phyloP scores from a whole-genome alignment of 2,113 vertebrate genomes.

The Echinops telfairi region DNA sequence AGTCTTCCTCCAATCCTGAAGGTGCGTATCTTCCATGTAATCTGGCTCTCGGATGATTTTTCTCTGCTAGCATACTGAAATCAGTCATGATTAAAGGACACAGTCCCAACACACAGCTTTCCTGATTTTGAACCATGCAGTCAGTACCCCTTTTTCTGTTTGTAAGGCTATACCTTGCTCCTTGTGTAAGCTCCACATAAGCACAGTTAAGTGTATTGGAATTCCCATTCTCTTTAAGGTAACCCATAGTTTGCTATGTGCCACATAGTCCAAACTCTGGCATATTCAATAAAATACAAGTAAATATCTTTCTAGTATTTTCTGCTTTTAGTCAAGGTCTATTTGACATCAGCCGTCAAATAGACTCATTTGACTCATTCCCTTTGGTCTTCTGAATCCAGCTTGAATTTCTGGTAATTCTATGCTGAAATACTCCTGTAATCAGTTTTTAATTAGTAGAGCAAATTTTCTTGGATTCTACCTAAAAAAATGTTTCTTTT shows the following conservation, averaged over 20 bases:
- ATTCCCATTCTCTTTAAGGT: not conserved
- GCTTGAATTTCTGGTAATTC: not conserved
- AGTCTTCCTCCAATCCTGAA: not conserved
- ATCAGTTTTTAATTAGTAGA: not conserved
- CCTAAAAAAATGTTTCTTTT: not conserved
- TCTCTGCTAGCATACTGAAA: not conserved
- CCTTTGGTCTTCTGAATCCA: not conserved
- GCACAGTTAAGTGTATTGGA: not conserved
- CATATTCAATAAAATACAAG: not conserved
- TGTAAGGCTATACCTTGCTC: not conserved
- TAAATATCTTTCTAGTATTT: not conserved
- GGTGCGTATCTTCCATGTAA: not conserved
- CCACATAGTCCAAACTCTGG: not conserved
- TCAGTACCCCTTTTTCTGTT: not conserved
- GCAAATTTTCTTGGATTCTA: conserved; percentile 12
- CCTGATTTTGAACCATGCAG: not conserved
- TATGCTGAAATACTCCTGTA: not conserved
- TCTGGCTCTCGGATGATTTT: not conserved
- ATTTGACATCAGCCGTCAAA: not conserved
- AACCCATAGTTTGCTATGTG: not conserved
- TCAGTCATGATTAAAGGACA: not conserved
- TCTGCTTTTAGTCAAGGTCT: not conserved
- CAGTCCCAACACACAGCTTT: not conserved
- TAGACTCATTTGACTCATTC: not conserved
- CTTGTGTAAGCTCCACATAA: not conserved